Evolutionary conservation across 2,888 invertebrate species (phyloP), one percentile per base, ranked within the genome.

Genomic region (Podotricha telesiphe): DNA sequence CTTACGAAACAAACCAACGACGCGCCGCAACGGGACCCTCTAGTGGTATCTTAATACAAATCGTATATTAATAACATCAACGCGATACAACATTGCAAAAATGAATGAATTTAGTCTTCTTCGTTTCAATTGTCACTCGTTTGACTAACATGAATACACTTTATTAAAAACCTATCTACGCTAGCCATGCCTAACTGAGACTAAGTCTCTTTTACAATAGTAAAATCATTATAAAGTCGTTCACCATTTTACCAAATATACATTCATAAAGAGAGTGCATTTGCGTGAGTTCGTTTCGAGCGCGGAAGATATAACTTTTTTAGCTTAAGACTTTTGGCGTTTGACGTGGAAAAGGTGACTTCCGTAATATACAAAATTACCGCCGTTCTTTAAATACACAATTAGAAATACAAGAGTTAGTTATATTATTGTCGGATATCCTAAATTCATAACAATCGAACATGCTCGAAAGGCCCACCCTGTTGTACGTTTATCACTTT

Each of bases 41-140:
- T 68, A 70, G 68, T 65, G 70, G 83, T 86, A 83, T 83, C 82
- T 80, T 86, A 84, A 81, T 85, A 86, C 83, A 84, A 86, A 85
- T 82, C 82, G 84, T 87, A 86, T 86, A 91, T 84, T 84, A 86
- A 86, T 82, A 89, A 89, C 85, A 79, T 86, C 85, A 89, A 89
- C 88, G 85, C 83, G 87, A 83, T 89, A 89, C 87, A 91, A 91
- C 88, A 92, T 89, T 88, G 86, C 87, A 87, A 89, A 89, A 86
- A 88, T 86, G 82, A 86, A 87, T 88, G 90, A 89, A 88, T 92
- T 93, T 88, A 92, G 92, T 92, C 92, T 92, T 93, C 82, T 93
- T 89, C 88, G 92, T 92, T 93, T 86, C 92, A 89, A 84, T 89
- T 87, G 87, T 91, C 90, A 91, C 87, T 87, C 86, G 81, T 85